Conservation (phyloP, 2,113 vertebrate species). For the Dasyprocta punctata region DNA sequence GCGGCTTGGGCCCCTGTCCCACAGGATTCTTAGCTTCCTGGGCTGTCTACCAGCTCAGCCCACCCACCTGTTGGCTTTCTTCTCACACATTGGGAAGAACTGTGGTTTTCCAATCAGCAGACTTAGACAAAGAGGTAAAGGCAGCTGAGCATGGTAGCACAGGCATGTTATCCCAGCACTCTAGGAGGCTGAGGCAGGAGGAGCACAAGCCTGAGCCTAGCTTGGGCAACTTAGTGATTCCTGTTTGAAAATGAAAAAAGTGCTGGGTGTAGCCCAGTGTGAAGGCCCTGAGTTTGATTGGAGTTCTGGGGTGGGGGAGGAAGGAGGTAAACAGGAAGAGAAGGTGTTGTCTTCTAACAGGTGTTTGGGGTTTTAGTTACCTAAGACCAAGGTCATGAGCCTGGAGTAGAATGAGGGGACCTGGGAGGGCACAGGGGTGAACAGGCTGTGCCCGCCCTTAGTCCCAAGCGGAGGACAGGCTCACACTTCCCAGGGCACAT, state of each 20-base stretch:
- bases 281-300: not conserved
- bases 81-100: not conserved
- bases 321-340: not conserved
- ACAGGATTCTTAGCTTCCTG: not conserved
- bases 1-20: not conserved
- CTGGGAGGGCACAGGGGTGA: not conserved
- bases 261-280: not conserved
- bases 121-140: not conserved
- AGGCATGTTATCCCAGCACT: not conserved
- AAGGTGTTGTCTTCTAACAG: not conserved
- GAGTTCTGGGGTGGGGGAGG: too few relatives aligned
- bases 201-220: not conserved
- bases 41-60: not conserved
- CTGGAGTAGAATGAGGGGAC: not conserved
- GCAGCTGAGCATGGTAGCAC: not conserved
- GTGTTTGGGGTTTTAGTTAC: not conserved
- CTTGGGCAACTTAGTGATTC: not conserved
- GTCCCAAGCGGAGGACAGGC: too few relatives aligned
- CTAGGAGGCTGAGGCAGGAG: not conserved
- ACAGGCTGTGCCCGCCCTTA: too few relatives aligned
- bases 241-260: not conserved
- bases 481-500: not conserved
- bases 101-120: constrained; percentile 18
- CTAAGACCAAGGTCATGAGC: not conserved
- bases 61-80: not conserved